Evolutionary conservation across 35 echinoderm and acorn worm species (phyloP).

Genomic region (Eucidaris tribuloides): DNA sequence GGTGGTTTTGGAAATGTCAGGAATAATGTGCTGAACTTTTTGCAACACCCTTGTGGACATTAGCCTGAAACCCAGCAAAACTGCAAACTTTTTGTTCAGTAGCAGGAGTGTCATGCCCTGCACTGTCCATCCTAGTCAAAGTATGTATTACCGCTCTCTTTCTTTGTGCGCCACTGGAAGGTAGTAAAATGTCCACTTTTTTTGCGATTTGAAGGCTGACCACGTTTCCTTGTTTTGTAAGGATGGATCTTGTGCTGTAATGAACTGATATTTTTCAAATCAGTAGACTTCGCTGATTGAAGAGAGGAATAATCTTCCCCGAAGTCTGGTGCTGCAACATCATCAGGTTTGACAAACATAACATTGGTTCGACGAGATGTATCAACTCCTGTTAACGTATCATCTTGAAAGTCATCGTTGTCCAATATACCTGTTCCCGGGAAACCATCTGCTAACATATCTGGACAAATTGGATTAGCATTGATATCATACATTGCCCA

Average conservation of each 20-base stretch:
- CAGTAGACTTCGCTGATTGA: background rate
- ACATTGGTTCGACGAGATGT: constrained; percentile 16
- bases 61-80: constrained; percentile 8
- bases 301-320: background rate
- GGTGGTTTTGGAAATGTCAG: constrained; percentile 36
- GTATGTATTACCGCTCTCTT: constrained; percentile 9
- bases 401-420: constrained; percentile 22
- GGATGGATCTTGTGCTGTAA: constrained; percentile 9
- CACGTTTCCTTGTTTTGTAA: constrained; percentile 31
- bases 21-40: constrained; percentile 22
- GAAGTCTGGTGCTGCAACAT: no score
- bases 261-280: background rate
- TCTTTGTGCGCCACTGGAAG: background rate
- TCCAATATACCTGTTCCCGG: constrained; percentile 25
- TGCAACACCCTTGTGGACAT: background rate
- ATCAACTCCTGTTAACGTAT: constrained; percentile 2
- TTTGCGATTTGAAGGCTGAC: background rate
- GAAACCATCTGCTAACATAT: constrained; percentile 9
- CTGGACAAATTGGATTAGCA: background rate
- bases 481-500: constrained; percentile 24
- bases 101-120: background rate
- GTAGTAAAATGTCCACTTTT: background rate
- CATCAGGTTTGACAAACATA: constrained; percentile 18
- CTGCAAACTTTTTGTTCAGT: background rate
- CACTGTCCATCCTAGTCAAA: constrained; percentile 2